Evolutionary conservation across 2,113 vertebrate species (phyloP), one percentile per base, ranked within the genome.

Genomic region (Engraulis encrasicolus): DNA sequence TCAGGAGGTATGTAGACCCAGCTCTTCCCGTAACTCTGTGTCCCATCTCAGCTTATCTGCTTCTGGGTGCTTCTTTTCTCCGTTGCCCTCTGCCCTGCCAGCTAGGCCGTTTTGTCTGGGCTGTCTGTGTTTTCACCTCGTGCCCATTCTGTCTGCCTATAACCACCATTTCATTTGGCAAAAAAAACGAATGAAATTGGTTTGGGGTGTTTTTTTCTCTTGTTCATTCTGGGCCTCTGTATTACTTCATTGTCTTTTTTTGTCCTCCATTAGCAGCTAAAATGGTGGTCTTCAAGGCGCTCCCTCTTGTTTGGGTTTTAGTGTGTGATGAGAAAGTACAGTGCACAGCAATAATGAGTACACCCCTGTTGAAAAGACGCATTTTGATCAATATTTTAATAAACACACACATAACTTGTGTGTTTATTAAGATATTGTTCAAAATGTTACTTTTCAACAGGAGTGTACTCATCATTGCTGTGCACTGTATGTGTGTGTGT

Each of bases 1-100:
- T 92, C 97, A 99, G 98, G 98, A 99, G 98, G 98, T 99, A 98
- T 87, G 98, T 99, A 97, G 87, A 37, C 93, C 94, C 58, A 89
- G 54, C 54, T 91, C 54, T 45, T 89, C 80, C 77, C 79, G 45
- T 83, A 92, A n/a, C n/a, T 89, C 83, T 81, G 87, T 83, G n/a
- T n/a, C n/a, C 78, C 83, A 86, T 74, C 66, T 78, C 91, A 12
- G 93, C 96, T 95, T n/a, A n/a, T n/a, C 92, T 93, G 95, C 95
- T 91, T 91, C 89, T 85, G 89, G 93, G 93, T 87, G 90, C 91
- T 93, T 84, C 79, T n/a, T n/a, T n/a, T 88, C 90, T 87, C 79
- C 84, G 15, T 45, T n/a, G n/a, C 4, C 40, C 90, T 87, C 95
- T 90, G 86, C 92, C 85, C 88, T 90, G 79, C 85, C 92, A 89